Conservation (phyloP, 2,888 invertebrate species). For the Phengaris alcon region DNA sequence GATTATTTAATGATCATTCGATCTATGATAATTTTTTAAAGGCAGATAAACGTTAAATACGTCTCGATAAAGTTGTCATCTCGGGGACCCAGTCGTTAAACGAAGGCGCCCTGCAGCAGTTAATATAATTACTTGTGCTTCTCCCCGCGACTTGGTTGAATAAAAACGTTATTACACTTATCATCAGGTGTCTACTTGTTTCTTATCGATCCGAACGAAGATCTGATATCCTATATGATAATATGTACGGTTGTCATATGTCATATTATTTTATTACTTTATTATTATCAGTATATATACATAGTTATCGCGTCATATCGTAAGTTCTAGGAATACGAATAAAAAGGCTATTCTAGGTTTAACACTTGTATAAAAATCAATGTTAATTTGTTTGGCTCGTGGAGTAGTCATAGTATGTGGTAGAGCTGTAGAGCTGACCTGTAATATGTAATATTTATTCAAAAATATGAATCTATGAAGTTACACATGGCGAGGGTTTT, state of each 20-base stretch:
- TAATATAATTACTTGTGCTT: constrained; percentile 11
- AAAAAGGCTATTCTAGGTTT: background rate
- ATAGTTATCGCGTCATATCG: background rate
- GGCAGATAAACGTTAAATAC: background rate
- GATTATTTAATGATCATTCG: background rate
- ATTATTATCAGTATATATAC: too few relatives aligned
- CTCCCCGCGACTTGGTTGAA: background rate
- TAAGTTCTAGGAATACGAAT: background rate
- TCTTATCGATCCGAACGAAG: background rate
- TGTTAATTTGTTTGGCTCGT: background rate
- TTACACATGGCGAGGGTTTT: background rate
- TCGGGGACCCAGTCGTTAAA: background rate
- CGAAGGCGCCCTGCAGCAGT: background rate
- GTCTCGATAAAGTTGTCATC: constrained; percentile 3
- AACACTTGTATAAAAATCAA: background rate
- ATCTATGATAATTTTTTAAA: background rate
- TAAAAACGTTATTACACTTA: background rate
- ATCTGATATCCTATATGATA: background rate
- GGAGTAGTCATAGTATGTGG: background rate
- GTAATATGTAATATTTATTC: background rate
- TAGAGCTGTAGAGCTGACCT: background rate
- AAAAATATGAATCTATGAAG: background rate
- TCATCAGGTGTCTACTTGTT: constrained; percentile 12
- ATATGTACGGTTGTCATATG: background rate
- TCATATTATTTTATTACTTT: constrained; percentile 16